These are phyloP conservation scores for Solenodon paradoxus DNA, from an alignment of 2,113 vertebrate genomes.

Conservation along the genomic window DNA sequence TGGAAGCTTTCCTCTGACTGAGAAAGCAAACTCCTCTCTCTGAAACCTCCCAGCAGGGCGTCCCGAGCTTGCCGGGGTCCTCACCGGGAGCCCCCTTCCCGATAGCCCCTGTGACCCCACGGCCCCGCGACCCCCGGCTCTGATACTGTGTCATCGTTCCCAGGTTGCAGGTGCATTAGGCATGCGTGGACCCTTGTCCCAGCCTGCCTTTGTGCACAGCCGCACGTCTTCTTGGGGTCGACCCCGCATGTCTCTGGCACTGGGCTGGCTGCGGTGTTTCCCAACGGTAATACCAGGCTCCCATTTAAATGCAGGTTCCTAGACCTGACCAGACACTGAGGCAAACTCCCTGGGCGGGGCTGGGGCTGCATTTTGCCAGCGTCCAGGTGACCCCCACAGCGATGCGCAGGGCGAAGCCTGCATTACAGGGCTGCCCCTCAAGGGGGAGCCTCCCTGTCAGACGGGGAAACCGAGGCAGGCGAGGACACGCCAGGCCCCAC, in stretches of 20 bases:
- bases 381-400: too few species aligned
- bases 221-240: background rate
- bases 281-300: background rate
- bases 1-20: background rate
- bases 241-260: background rate
- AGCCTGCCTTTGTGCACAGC: background rate
- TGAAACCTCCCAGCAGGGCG: too few species aligned
- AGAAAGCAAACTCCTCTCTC: too few species aligned
- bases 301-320: background rate
- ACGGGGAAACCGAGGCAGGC: background rate
- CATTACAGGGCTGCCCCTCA: too few species aligned
- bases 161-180: too few species aligned
- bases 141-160: too few species aligned
- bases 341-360: background rate
- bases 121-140: too few species aligned
- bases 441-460: background rate
- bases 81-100: too few species aligned
- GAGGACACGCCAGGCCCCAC: too few species aligned
- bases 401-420: background rate
- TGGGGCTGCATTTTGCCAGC: background rate
- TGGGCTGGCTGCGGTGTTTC: background rate
- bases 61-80: too few species aligned
- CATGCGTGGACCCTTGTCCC: too few species aligned
- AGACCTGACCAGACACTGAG: background rate
- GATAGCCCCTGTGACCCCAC: too few species aligned